These are phyloP conservation scores for Tetrao urogallus DNA, from an alignment of 2,113 vertebrate genomes.

Conservation along the genomic window DNA sequence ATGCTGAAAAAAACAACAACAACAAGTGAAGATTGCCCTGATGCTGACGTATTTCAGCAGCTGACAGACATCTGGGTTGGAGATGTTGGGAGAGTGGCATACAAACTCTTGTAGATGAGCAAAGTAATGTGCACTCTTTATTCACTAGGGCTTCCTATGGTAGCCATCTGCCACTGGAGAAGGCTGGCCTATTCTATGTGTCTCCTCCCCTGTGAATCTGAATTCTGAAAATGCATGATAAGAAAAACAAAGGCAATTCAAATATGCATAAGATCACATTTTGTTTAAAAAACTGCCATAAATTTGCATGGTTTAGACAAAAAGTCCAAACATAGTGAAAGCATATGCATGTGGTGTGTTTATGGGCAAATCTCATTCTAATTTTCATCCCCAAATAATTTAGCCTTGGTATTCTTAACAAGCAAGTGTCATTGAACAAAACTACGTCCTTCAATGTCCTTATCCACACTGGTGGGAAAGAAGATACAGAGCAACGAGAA, in stretches of 20 bases:
- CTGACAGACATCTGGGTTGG: not conserved
- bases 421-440: not conserved
- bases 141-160: not conserved
- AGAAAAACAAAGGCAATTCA: not conserved
- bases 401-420: not conserved
- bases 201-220: not conserved
- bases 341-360: not conserved
- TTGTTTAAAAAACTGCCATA: not conserved
- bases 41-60: not conserved
- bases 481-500: not conserved
- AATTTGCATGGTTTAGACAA: not conserved
- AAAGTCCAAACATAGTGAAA: not conserved
- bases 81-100: not conserved
- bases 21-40: not conserved
- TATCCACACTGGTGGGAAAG: not conserved
- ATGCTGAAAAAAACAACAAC: not conserved
- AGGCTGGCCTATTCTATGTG: not conserved
- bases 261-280: accelerated
- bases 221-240: not conserved
- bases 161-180: not conserved
- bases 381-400: not conserved
- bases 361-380: not conserved
- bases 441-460: not conserved
- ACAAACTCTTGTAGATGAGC: not conserved
- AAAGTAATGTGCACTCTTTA: not conserved